Base-by-base conservation (phyloP, 2,797 vertebrate species). In the Sebastes nivosus region DNA sequence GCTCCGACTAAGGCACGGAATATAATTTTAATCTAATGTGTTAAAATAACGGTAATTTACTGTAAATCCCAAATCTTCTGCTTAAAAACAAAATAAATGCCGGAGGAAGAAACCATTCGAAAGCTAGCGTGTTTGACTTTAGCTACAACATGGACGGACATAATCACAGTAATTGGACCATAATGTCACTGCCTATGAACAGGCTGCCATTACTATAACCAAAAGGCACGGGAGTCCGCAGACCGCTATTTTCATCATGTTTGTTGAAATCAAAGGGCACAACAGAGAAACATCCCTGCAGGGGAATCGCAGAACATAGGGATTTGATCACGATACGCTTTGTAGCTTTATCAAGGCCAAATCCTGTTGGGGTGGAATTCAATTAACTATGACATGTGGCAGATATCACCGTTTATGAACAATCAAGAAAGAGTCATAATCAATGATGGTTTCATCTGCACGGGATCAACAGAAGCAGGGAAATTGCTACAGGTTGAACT, bases 131-230 rank as follows among this genome's bases (percentile, higher is more conserved):
- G 66, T 78, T 79, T 77, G 76, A 84, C 80, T 84, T 75, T 18
- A 11, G 63, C 70, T 61, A 63, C 82, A 88, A 80, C 72, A 74
- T 25, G 46, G 75, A 87, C 42, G 59, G 84, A 86, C 67, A 73
- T 93, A 85, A 93, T 94, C 90, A 83, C 81, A 75, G 57, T 93
- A 95, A 95, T 94, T 93, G 90, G 86, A 74, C 30, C 61, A 27
- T 71, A 80, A 89, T 82, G 81, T 90, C 82, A 64, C 58, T 58
- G 54, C 71, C 73, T 77, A 75, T 88, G 85, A 92, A 91, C 78
- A 86, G 63, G 72, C 80, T 70, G 72, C 67, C 67, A 72, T 88
- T 84, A 86, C 87, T 82, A 82, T 60, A 68, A 85, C 86, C 75
- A 81, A 83, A 89, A 89, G 81, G 86, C 81, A 79, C 32, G 13